phyloP scores from a whole-genome alignment of 2,797 vertebrate species.

The Stomatorhinus walkeri region DNA sequence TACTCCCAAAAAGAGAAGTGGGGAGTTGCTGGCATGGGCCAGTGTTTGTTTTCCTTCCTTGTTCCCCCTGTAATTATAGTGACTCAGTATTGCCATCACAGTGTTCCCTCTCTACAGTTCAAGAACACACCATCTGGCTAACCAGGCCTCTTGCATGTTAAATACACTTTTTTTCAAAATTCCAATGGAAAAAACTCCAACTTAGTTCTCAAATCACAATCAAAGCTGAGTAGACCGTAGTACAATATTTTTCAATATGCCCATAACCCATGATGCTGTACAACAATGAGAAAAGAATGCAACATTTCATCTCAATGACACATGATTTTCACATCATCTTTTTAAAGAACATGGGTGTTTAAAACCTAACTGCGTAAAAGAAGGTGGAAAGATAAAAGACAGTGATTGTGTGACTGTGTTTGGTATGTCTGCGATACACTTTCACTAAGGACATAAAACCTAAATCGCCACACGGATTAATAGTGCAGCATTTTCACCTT shows the following conservation, averaged over 20 bases:
- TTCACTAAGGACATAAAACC: neutral
- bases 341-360: neutral
- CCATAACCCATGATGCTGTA: neutral
- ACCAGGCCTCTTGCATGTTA: constrained; percentile 33
- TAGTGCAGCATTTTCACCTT: neutral
- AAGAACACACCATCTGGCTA: constrained; percentile 38
- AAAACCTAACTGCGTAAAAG: neutral
- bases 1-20: constrained; percentile 32
- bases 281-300: neutral
- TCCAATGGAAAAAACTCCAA: constrained; percentile 22
- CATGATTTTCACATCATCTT: neutral
- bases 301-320: neutral
- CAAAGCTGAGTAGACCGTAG: neutral
- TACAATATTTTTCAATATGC: neutral
- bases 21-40: constrained; percentile 41
- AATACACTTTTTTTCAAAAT: constrained; percentile 24
- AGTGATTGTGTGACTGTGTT: neutral
- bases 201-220: constrained; percentile 19
- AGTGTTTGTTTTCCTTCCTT: constrained; percentile 37
- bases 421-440: neutral
- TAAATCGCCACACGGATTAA: neutral
- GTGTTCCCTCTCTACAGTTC: constrained; percentile 29
- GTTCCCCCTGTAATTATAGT: constrained; percentile 47
- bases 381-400: neutral
- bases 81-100: constrained; percentile 32